Evolutionary conservation across 1,140 invertebrate genomes (phyloP).

Genomic region (Ceratina calcarata): DNA sequence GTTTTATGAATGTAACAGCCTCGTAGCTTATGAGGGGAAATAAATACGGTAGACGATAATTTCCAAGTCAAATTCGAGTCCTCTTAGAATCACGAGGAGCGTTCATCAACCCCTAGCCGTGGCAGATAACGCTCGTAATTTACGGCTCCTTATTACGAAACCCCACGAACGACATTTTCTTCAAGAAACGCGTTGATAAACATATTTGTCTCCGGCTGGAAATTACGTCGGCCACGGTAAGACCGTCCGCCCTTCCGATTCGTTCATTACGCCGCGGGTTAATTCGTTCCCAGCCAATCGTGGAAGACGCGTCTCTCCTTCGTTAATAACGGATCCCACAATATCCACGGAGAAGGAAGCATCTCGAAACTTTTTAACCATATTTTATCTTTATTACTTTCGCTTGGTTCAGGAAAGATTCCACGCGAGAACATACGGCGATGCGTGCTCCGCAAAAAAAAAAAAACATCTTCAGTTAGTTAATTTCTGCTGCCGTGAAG

Average conservation of each 20-base stretch:
- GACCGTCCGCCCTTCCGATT: not conserved
- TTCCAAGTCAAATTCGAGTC: constrained; percentile 25
- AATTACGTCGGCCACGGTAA: too few relatives aligned
- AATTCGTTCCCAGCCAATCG: not conserved
- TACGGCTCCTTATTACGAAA: constrained; percentile 23
- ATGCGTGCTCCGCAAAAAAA: too few relatives aligned
- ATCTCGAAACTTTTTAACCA: too few relatives aligned
- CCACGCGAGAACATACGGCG: too few relatives aligned
- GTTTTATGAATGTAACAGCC: not conserved
- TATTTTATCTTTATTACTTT: too few relatives aligned
- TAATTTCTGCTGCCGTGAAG: not conserved
- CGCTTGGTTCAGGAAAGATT: too few relatives aligned
- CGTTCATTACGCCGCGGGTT: not conserved
- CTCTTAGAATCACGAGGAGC: not conserved
- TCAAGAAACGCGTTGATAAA: constrained; percentile 8
- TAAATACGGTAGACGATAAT: not conserved
- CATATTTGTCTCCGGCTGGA: not conserved
- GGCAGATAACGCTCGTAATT: constrained; percentile 19
- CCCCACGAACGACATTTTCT: not conserved
- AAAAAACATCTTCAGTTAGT: too few relatives aligned
- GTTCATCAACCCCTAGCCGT: constrained; percentile 24
- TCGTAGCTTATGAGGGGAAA: not conserved
- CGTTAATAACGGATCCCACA: too few relatives aligned
- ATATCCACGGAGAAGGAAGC: too few relatives aligned
- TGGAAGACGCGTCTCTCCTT: too few relatives aligned